These are phyloP conservation scores for Heterodera carotae DNA, from an alignment of 1,140 invertebrate species.

Conservation along the genomic window DNA sequence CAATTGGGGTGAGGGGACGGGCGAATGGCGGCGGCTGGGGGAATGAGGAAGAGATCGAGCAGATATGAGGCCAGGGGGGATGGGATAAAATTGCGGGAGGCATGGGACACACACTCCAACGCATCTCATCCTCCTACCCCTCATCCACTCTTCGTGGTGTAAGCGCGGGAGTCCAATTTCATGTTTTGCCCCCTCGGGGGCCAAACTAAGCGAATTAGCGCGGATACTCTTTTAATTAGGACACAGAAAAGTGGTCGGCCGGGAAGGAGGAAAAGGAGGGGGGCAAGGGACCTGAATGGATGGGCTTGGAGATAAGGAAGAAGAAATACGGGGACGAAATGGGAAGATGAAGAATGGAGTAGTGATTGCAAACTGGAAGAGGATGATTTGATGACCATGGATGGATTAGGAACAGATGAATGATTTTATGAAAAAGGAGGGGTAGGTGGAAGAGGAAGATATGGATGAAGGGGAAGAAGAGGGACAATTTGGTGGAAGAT, in stretches of 20 bases:
- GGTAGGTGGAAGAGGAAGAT: too few species aligned
- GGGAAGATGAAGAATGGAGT: neutral
- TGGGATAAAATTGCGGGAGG: neutral
- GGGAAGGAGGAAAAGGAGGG: neutral
- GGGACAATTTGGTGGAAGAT: too few species aligned
- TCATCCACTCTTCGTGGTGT: neutral
- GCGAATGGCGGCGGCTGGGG: too few species aligned
- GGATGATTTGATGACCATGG: too few species aligned
- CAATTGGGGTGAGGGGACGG: neutral
- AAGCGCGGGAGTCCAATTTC: slow-evolving; percentile 21
- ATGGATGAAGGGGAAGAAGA: neutral
- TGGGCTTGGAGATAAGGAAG: neutral
- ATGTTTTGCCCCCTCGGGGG: slow-evolving; percentile 20
- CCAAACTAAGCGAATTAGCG: slow-evolving; percentile 13
- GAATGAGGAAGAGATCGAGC: too few species aligned
- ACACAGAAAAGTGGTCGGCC: neutral
- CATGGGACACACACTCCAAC: neutral
- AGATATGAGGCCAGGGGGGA: neutral
- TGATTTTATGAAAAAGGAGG: neutral
- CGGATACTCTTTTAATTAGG: slow-evolving; percentile 32
- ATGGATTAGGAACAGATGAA: neutral
- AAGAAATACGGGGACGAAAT: neutral
- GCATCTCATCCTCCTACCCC: neutral
- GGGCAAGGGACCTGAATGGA: neutral
- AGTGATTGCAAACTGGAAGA: too few species aligned